These are phyloP conservation scores for Saguinus imperator DNA, from an alignment of 2,113 vertebrate genomes.

Conservation along the genomic window DNA sequence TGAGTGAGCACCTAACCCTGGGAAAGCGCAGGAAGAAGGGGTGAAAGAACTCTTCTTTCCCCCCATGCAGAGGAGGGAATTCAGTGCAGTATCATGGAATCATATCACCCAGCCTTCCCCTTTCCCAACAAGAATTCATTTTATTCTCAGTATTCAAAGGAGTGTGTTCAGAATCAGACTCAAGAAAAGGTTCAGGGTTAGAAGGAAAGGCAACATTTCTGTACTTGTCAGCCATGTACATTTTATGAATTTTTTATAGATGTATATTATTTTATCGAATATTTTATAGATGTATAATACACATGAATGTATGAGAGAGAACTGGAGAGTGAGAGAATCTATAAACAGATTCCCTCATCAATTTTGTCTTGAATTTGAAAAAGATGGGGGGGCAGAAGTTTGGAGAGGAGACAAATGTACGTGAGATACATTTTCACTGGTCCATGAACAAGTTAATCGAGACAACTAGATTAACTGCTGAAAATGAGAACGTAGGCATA, in stretches of 20 bases:
- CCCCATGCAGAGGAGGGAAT: neutral
- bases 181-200: neutral
- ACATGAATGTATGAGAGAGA: neutral
- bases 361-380: neutral
- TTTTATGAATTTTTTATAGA: neutral
- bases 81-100: neutral
- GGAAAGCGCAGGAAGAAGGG: neutral
- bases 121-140: neutral
- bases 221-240: neutral
- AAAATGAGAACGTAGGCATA: neutral
- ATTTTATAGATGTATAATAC: neutral
- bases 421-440: neutral
- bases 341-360: neutral
- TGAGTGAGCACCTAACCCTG: neutral
- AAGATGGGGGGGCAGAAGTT: neutral
- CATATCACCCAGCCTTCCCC: neutral
- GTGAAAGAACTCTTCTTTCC: neutral
- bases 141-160: neutral
- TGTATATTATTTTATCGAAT: neutral
- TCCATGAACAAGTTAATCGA: neutral
- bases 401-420: neutral
- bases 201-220: neutral
- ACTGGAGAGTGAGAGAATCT: neutral
- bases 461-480: neutral
- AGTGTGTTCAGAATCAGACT: neutral